Conservation (phyloP, 2,113 vertebrate genomes). For the Colistium nudipinnis region DNA sequence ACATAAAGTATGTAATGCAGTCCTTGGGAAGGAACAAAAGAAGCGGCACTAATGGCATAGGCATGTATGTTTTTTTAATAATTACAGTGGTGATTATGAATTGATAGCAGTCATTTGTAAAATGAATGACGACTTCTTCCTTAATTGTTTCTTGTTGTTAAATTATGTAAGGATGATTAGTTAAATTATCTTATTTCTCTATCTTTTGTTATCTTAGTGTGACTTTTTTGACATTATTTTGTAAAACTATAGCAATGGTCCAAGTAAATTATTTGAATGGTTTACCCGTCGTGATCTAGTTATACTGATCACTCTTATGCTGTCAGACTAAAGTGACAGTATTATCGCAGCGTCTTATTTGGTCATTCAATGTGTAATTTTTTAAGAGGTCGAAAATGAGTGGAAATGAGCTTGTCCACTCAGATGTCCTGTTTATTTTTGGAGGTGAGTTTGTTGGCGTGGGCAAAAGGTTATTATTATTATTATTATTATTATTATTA, state of each 20-base stretch:
- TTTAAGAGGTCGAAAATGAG: background rate
- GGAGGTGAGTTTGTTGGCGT: too few relatives aligned
- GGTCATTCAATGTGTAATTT: background rate
- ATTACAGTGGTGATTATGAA: slow-evolving; percentile 37
- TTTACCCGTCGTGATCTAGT: slow-evolving; percentile 11
- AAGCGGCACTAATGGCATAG: slow-evolving; percentile 29
- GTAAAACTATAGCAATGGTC: background rate
- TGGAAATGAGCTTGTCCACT: too few relatives aligned
- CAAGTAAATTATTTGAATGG: background rate
- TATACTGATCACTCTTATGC: too few relatives aligned
- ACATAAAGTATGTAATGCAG: slow-evolving; percentile 50
- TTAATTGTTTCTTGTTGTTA: slow-evolving; percentile 12
- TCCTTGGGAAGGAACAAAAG: background rate
- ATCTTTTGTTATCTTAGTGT: background rate
- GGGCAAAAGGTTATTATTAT: too few relatives aligned
- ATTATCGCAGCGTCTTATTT: too few relatives aligned
- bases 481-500: too few relatives aligned
- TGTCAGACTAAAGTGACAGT: too few relatives aligned
- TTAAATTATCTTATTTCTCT: background rate
- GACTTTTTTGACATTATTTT: too few relatives aligned
- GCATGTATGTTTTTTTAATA: slow-evolving; percentile 27
- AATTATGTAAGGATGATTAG: background rate
- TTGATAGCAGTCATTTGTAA: slow-evolving; percentile 29
- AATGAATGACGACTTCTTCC: slow-evolving; percentile 25
- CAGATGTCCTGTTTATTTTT: too few relatives aligned